These are phyloP conservation scores for Pipistrellus pygmaeus DNA, from an alignment of 2,797 vertebrate genomes.

Conservation along the genomic window DNA sequence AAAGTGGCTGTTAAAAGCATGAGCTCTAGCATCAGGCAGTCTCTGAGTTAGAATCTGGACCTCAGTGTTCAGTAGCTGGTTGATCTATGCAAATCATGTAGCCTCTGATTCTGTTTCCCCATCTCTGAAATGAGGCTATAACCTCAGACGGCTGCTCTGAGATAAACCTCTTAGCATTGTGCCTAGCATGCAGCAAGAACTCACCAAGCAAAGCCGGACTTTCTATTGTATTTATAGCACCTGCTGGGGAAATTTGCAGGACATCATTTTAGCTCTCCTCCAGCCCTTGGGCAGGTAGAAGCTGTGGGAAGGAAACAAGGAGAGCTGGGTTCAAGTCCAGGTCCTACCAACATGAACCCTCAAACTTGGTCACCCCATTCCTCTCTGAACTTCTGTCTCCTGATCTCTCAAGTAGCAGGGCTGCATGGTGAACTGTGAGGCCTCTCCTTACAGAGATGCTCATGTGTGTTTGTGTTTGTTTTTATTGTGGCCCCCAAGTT, in stretches of 20 bases:
- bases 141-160: not conserved
- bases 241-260: not conserved
- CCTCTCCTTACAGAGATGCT: not conserved
- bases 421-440: not conserved
- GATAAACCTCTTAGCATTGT: not conserved
- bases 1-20: not conserved
- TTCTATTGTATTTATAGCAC: not conserved
- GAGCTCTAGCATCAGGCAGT: not conserved
- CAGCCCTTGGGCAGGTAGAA: not conserved
- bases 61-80: not conserved
- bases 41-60: not conserved
- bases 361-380: not conserved
- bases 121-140: constrained; percentile 14
- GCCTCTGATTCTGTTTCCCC: not conserved
- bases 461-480: not conserved
- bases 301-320: not conserved
- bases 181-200: not conserved
- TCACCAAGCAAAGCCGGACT: not conserved
- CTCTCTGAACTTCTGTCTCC: not conserved
- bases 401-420: not conserved
- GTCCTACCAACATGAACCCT: not conserved
- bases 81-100: not conserved
- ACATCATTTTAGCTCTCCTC: not conserved
- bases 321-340: not conserved
- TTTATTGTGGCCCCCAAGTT: not conserved